Percentiles rank a stretch among this genome's conserved stretches.
These are phyloP conservation scores for Eupithecia tripunctaria DNA, from an alignment of 2,888 invertebrate species.

Conservation along the genomic window DNA sequence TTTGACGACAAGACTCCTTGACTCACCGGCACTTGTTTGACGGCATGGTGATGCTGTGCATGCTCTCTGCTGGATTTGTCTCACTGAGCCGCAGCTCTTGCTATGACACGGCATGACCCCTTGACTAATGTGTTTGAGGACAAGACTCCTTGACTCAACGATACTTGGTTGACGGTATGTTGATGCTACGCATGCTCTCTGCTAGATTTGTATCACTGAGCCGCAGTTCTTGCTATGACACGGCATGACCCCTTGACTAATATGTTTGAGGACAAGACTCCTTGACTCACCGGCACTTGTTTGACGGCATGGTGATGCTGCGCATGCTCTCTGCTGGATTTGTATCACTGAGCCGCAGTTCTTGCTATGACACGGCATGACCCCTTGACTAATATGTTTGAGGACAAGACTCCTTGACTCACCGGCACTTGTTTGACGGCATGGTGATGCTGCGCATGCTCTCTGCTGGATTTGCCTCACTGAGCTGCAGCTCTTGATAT, in stretches of 20 bases:
- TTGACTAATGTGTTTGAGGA: conserved; percentile 45
- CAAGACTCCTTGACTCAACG: conserved; percentile 1
- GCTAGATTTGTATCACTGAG: conserved; percentile 62
- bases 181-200: conserved; percentile 84
- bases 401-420: not conserved
- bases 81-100: no score
- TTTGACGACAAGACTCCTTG: no score
- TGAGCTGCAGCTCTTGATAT: conserved; percentile 36
- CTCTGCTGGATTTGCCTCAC: conserved; percentile 70
- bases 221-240: conserved; percentile 30
- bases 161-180: conserved; percentile 72
- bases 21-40: no score
- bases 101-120: no score
- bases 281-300: conserved; percentile 56
- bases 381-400: conserved; percentile 45
- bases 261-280: not conserved
- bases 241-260: not conserved
- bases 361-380: no score
- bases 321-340: conserved; percentile 84
- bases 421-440: conserved; percentile 67
- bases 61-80: no score
- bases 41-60: no score
- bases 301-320: conserved; percentile 76
- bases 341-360: conserved; percentile 73
- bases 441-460: conserved; percentile 83